Evolutionary conservation across 2,797 vertebrate species (phyloP).

Genomic region (Halcyon chelicuti): DNA sequence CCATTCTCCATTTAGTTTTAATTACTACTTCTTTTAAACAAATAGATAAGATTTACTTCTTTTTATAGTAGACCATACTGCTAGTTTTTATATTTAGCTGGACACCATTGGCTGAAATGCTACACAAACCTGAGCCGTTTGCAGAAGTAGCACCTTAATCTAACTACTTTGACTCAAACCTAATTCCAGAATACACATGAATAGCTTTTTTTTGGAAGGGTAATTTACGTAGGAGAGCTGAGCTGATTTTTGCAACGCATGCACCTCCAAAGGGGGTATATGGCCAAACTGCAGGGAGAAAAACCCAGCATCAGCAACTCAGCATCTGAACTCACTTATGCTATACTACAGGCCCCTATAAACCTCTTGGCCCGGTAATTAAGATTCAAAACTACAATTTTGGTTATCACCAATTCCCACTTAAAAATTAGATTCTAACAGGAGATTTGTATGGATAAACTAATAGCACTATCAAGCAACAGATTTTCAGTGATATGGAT

Average conservation of each 20-base stretch:
- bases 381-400: background rate
- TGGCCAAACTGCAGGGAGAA: accelerated
- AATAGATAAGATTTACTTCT: background rate
- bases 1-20: background rate
- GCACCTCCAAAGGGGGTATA: background rate
- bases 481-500: constrained; percentile 37
- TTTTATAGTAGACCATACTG: background rate
- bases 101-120: background rate
- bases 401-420: background rate
- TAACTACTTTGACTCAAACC: background rate
- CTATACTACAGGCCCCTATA: background rate
- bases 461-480: constrained; percentile 14
- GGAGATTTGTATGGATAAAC: constrained; percentile 14
- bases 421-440: constrained; percentile 6
- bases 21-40: background rate
- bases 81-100: background rate
- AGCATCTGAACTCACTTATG: background rate
- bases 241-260: background rate
- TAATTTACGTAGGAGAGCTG: background rate
- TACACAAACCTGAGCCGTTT: background rate
- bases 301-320: background rate
- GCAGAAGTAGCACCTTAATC: background rate
- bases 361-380: background rate
- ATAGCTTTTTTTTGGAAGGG: background rate
- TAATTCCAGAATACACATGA: background rate